These are phyloP conservation scores for Naja naja DNA, from an alignment of 2,113 vertebrate genomes.

Conservation along the genomic window DNA sequence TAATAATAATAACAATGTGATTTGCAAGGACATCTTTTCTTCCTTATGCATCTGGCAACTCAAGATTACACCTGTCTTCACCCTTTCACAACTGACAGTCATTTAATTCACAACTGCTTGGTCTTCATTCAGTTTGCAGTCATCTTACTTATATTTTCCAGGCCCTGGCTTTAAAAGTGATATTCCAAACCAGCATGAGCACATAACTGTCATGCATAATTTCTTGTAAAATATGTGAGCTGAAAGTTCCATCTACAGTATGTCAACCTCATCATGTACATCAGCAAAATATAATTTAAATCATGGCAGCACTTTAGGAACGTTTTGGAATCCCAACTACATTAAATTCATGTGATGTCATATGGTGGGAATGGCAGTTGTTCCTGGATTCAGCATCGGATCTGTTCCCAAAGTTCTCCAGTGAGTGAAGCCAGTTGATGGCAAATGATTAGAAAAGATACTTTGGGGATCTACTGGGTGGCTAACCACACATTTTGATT, in stretches of 20 bases:
- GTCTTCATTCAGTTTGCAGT: constrained; percentile 13
- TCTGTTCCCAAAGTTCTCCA: background rate
- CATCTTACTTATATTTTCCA: constrained; percentile 38
- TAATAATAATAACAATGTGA: constrained; percentile 12
- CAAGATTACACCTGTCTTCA: constrained; percentile 38
- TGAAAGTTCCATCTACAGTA: constrained; percentile 44
- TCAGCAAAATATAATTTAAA: constrained; percentile 55
- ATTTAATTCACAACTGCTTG: constrained; percentile 30
- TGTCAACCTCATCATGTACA: constrained; percentile 27
- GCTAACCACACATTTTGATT: background rate
- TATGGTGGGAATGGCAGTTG: constrained; percentile 33
- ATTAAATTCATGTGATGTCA: constrained; percentile 10
- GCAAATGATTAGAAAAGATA: background rate
- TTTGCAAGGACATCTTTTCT: background rate
- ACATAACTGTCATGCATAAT: constrained; percentile 34
- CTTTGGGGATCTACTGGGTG: background rate
- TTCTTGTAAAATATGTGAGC: constrained; percentile 23
- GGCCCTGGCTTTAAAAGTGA: constrained; percentile 42
- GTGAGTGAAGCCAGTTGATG: background rate
- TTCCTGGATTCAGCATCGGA: constrained; percentile 28
- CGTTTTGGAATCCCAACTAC: constrained; percentile 35
- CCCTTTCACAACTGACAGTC: constrained; percentile 4
- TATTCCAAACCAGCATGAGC: constrained; percentile 49
- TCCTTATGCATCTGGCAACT: constrained; percentile 31
- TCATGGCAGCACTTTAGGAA: constrained; percentile 18